These are phyloP conservation scores for Acanthosepion pharaonis DNA, from an alignment of 2,888 invertebrate species.

Conservation along the genomic window DNA sequence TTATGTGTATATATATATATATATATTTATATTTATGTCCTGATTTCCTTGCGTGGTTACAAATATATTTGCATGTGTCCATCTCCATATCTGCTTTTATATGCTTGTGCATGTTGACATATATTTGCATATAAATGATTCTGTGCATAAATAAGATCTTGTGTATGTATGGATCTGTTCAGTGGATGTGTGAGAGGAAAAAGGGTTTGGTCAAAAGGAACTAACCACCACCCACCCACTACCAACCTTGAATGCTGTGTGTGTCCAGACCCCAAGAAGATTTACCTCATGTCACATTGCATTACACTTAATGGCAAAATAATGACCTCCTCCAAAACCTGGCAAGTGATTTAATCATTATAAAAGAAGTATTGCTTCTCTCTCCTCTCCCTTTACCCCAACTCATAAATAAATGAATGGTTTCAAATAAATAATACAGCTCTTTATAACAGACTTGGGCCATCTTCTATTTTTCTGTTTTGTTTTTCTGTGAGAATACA, in stretches of 20 bases:
- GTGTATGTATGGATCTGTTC: background rate
- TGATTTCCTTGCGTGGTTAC: background rate
- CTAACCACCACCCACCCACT: background rate
- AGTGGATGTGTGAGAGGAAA: background rate
- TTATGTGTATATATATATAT: background rate
- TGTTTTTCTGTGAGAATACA: no score
- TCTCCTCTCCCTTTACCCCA: background rate
- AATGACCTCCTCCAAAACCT: background rate
- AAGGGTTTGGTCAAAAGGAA: background rate
- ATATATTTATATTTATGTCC: background rate
- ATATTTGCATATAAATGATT: background rate
- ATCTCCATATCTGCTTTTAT: background rate
- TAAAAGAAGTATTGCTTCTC: background rate
- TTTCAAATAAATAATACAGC: background rate
- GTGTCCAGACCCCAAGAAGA: background rate
- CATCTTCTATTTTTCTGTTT: background rate
- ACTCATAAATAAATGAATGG: background rate
- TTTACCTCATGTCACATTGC: background rate
- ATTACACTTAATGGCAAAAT: constrained; percentile 18
- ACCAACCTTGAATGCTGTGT: background rate
- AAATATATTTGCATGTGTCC: background rate
- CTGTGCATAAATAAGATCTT: no score
- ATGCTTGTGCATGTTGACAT: background rate
- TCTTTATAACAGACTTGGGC: background rate
- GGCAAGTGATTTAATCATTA: constrained; percentile 33